These are phyloP conservation scores for Plectropomus leopardus DNA, from an alignment of 2,113 vertebrate genomes.

Conservation along the genomic window DNA sequence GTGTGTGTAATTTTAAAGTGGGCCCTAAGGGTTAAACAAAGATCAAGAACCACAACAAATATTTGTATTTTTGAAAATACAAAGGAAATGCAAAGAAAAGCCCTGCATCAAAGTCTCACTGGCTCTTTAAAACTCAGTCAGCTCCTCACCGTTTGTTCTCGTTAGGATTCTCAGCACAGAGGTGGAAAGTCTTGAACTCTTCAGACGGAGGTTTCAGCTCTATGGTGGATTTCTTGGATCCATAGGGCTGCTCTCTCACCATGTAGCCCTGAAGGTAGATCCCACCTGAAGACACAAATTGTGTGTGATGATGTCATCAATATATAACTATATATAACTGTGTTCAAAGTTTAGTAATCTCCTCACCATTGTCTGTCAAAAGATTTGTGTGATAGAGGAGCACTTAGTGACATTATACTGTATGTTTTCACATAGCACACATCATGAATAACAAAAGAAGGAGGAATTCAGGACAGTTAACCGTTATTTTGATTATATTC, in stretches of 20 bases:
- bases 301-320: neutral
- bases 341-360: too few relatives aligned
- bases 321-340: too few relatives aligned
- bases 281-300: constrained; percentile 82
- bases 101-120: neutral
- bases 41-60: neutral
- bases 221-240: constrained; percentile 89
- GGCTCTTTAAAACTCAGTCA: too few relatives aligned
- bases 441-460: too few relatives aligned
- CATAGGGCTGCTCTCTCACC: constrained; percentile 88
- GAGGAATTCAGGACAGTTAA: too few relatives aligned
- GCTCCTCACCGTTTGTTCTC: constrained; percentile 90
- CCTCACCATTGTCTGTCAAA: neutral
- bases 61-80: neutral
- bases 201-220: constrained; percentile 92
- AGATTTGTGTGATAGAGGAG: neutral
- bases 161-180: constrained; percentile 90
- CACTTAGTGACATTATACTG: neutral
- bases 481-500: neutral
- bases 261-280: constrained; percentile 93
- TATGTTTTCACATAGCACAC: too few relatives aligned
- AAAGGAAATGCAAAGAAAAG: neutral
- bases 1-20: too few relatives aligned
- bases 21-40: neutral
- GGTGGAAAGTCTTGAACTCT: constrained; percentile 93